Percentiles rank a stretch among this genome's conserved stretches.
These are phyloP conservation scores for Tanypteryx hageni DNA, from an alignment of 2,888 invertebrate species.

Conservation along the genomic window DNA sequence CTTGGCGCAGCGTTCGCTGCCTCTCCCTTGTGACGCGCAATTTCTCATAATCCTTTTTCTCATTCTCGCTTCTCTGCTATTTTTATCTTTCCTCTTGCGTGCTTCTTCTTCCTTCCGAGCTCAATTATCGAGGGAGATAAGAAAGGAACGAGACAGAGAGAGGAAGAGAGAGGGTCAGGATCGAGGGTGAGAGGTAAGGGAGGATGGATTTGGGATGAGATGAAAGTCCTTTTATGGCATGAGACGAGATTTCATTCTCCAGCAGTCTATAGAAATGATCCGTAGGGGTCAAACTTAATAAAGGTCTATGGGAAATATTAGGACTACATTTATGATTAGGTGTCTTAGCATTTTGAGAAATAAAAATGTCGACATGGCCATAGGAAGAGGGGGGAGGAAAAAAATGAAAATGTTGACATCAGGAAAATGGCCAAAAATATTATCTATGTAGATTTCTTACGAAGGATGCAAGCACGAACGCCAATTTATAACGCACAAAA, in stretches of 20 bases:
- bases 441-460: not conserved
- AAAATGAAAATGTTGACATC: not conserved
- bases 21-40: slow-evolving; percentile 7
- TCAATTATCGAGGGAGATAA: slow-evolving; percentile 52
- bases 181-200: not conserved
- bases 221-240: slow-evolving; percentile 49
- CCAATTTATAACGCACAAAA: too few species aligned
- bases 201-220: slow-evolving; percentile 3
- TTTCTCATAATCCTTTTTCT: slow-evolving; percentile 53
- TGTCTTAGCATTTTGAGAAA: slow-evolving; percentile 23
- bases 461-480: too few species aligned
- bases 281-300: slow-evolving; percentile 49
- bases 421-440: slow-evolving; percentile 44
- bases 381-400: not conserved
- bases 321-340: slow-evolving; percentile 42
- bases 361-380: not conserved
- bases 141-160: not conserved
- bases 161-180: not conserved
- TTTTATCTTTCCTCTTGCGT: slow-evolving; percentile 32
- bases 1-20: not conserved
- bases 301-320: slow-evolving; percentile 59
- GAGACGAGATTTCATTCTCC: slow-evolving; percentile 59
- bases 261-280: slow-evolving; percentile 55
- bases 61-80: not conserved
- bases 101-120: slow-evolving; percentile 3